Conservation (phyloP, 2,797 vertebrate species). For the Rhinophrynus dorsalis region DNA sequence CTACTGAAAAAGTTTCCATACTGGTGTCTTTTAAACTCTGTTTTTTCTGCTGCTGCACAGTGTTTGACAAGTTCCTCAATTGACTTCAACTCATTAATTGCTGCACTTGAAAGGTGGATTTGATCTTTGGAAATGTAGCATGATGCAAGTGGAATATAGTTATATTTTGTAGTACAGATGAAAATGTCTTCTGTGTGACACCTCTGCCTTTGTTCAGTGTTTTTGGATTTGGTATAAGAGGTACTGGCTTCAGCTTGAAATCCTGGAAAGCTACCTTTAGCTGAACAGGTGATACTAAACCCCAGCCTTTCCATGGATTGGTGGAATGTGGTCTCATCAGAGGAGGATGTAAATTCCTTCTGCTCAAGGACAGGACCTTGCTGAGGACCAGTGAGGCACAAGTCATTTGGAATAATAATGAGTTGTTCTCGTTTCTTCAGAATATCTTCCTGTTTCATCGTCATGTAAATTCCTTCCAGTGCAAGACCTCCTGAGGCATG, state of each 20-base stretch:
- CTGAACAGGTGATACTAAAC: conserved; percentile 39
- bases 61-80: conserved; percentile 36
- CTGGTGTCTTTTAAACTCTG: conserved; percentile 14
- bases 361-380: conserved; percentile 46
- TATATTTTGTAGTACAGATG: conserved; percentile 54
- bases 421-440: conserved; percentile 58
- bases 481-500: conserved; percentile 59
- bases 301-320: conserved; percentile 54
- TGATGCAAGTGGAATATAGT: conserved; percentile 59
- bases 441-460: neutral
- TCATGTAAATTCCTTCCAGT: conserved; percentile 62
- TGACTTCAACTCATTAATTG: conserved; percentile 52
- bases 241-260: fast-evolving
- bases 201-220: neutral
- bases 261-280: neutral
- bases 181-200: conserved; percentile 54
- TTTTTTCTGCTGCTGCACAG: fast-evolving
- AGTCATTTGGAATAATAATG: conserved; percentile 47
- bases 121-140: conserved; percentile 55
- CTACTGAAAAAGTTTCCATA: conserved; percentile 56
- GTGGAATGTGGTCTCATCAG: conserved; percentile 55
- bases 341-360: conserved; percentile 59
- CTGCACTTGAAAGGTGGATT: conserved; percentile 50
- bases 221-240: neutral
- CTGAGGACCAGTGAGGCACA: conserved; percentile 43